Conservation (phyloP, 2,888 invertebrate genomes). For the Chalcosyrphus nemorum region DNA sequence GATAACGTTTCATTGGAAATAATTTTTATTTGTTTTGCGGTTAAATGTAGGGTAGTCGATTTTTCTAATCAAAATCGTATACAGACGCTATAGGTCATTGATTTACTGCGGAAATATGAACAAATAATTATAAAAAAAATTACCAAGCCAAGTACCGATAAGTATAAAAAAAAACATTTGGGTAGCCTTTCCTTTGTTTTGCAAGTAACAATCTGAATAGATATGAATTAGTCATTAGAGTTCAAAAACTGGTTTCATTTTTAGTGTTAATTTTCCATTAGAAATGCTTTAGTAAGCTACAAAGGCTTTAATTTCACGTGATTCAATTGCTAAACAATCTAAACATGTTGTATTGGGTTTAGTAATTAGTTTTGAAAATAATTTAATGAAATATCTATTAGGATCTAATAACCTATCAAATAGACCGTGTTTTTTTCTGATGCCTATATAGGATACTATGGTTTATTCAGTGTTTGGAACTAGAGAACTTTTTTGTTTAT, state of each 20-base stretch:
- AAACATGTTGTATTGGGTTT: neutral
- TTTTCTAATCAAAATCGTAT: neutral
- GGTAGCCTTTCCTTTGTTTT: neutral
- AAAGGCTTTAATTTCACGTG: neutral
- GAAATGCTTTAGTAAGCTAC: neutral
- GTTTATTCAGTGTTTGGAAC: neutral
- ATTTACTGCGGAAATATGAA: conserved; percentile 6
- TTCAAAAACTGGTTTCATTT: neutral
- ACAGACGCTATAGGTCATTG: conserved; percentile 6
- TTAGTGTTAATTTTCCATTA: neutral
- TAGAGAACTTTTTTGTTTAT: too few species aligned
- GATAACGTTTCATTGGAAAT: too few species aligned
- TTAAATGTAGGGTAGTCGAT: conserved; percentile 5
- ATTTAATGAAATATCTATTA: neutral
- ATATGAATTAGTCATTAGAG: neutral
- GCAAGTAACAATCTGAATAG: neutral
- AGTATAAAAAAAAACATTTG: neutral
- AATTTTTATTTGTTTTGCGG: conserved; percentile 1
- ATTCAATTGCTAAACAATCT: neutral
- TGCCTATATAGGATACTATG: neutral
- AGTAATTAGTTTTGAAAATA: neutral
- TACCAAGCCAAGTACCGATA: neutral
- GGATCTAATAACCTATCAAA: neutral
- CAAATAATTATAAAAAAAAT: neutral
- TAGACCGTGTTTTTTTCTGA: neutral